These are phyloP conservation scores for Okapia johnstoni DNA, from an alignment of 2,113 vertebrate species.

Conservation along the genomic window DNA sequence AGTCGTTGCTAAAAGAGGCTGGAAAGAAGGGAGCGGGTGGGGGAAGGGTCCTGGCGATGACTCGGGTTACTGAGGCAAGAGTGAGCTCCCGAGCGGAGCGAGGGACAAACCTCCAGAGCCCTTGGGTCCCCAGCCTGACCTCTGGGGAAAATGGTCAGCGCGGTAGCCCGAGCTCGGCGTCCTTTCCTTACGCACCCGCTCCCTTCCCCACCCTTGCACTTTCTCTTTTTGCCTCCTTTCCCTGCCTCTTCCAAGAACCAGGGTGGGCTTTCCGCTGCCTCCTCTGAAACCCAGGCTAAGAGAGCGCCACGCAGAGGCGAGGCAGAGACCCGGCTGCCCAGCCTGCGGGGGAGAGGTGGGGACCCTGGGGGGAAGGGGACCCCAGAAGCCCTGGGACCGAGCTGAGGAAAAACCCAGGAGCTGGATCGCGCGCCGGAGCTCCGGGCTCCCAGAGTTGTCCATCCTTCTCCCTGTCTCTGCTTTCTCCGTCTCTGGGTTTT, in stretches of 20 bases:
- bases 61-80: background rate
- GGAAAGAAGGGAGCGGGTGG: background rate
- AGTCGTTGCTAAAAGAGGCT: background rate
- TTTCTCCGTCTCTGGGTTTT: background rate
- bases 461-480: background rate
- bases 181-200: background rate
- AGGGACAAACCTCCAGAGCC: too few relatives aligned
- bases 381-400: constrained; percentile 37
- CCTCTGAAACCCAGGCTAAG: background rate
- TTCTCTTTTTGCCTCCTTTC: background rate
- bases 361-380: background rate
- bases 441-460: background rate
- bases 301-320: background rate
- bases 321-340: background rate
- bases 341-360: background rate
- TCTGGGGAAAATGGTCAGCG: background rate
- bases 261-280: background rate
- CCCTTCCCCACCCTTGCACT: background rate
- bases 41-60: background rate
- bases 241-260: background rate
- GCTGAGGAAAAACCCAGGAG: constrained; percentile 57
- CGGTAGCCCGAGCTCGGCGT: background rate
- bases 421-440: constrained; percentile 46
- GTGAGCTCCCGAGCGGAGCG: background rate
- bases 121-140: background rate